A percentile compares a stretch with the other conserved stretches of the same genome.
Evolutionary conservation across 1,140 invertebrate species (phyloP).

Genomic region (Drosophila pseudoobscura): DNA sequence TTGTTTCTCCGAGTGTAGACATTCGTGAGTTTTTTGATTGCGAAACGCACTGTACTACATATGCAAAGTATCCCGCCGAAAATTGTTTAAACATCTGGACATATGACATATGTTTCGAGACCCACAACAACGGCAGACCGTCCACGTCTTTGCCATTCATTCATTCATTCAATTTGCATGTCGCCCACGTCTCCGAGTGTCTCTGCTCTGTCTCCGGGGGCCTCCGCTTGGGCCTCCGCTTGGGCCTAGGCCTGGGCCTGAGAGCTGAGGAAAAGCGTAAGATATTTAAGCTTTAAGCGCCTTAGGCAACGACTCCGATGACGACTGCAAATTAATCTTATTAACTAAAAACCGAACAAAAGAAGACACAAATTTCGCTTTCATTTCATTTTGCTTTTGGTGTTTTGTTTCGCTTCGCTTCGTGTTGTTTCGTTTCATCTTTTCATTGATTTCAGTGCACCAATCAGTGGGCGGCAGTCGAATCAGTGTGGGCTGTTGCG

Average conservation of each 20-base stretch:
- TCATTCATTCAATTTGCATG: constrained; percentile 59
- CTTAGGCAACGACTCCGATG: constrained; percentile 25
- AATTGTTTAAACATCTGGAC: constrained; percentile 46
- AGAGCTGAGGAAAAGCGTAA: constrained; percentile 41
- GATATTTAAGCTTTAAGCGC: constrained; percentile 44
- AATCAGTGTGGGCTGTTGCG: constrained; percentile 18
- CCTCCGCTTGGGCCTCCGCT: background rate
- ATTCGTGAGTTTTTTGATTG: too few species aligned
- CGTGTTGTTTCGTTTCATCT: background rate
- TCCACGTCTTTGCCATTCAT: constrained; percentile 31
- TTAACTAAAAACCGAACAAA: constrained; percentile 36
- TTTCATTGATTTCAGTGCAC: constrained; percentile 4
- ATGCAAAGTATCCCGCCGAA: constrained; percentile 36
- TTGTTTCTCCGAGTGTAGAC: too few species aligned
- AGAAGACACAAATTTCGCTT: constrained; percentile 46
- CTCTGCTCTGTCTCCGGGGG: background rate
- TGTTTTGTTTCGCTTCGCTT: background rate
- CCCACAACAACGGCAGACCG: constrained; percentile 25
- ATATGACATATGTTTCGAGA: constrained; percentile 36
- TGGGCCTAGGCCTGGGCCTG: too few species aligned
- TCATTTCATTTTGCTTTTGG: constrained; percentile 35
- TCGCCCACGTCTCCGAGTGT: constrained; percentile 43
- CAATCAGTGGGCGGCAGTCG: background rate
- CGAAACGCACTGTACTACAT: constrained; percentile 28
- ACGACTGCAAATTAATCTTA: constrained; percentile 61